phyloP scores from a whole-genome alignment of 2,888 invertebrate species.

The Teinopalpus imperialis region DNA sequence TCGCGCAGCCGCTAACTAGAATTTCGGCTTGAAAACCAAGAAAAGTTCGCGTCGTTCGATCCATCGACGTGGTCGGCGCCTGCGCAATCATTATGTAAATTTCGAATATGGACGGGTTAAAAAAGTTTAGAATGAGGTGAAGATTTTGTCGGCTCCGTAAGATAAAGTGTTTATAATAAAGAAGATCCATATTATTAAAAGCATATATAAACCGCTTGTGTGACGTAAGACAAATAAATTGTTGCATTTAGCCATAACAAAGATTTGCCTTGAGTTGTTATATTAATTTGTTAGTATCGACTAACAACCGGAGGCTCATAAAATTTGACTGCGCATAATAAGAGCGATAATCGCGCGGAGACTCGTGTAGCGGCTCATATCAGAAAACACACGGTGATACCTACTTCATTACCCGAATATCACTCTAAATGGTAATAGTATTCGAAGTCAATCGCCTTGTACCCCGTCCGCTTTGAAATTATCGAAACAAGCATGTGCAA shows the following conservation, averaged over 20 bases:
- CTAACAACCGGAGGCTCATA: constrained; percentile 74
- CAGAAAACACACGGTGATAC: constrained; percentile 54
- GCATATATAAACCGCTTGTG: constrained; percentile 41
- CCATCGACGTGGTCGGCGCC: constrained; percentile 70
- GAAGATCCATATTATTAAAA: constrained; percentile 40
- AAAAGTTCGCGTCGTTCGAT: constrained; percentile 63
- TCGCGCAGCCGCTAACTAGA: constrained; percentile 78
- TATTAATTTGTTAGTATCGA: constrained; percentile 58
- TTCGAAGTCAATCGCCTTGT: constrained; percentile 47
- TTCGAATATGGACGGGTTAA: constrained; percentile 39
- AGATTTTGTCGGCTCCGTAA: constrained; percentile 3
- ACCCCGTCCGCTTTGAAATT: constrained; percentile 53
- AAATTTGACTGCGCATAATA: constrained; percentile 79
- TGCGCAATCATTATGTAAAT: constrained; percentile 76
- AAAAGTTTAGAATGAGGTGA: constrained; percentile 20
- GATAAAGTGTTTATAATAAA: not conserved
- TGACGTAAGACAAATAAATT: constrained; percentile 64
- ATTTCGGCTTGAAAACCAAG: constrained; percentile 79
- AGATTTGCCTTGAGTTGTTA: constrained; percentile 20
- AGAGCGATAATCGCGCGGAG: constrained; percentile 67
- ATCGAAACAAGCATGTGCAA: constrained; percentile 64
- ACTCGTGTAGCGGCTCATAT: constrained; percentile 58
- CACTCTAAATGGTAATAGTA: constrained; percentile 72
- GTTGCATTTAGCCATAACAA: constrained; percentile 56
- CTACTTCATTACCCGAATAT: constrained; percentile 74